phyloP scores from a whole-genome alignment of 2,113 vertebrate species.

The Pitta sordida region DNA sequence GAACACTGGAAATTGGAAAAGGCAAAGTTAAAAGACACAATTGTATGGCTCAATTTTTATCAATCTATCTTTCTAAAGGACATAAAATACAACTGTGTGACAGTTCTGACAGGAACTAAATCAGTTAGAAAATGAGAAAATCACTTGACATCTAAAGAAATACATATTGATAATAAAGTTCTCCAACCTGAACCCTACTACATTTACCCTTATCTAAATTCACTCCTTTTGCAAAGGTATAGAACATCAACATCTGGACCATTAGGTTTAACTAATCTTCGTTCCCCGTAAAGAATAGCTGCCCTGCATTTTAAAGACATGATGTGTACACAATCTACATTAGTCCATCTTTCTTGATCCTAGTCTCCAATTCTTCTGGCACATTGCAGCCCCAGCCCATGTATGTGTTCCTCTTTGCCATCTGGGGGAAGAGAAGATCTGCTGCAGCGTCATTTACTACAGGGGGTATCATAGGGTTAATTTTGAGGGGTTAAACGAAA shows the following conservation, averaged over 20 bases:
- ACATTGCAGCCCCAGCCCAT: not conserved
- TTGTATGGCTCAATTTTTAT: not conserved
- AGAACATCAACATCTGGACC: not conserved
- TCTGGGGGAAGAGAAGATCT: not conserved
- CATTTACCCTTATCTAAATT: fast-evolving
- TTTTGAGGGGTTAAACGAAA: not conserved
- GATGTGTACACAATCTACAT: not conserved
- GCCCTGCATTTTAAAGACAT: not conserved
- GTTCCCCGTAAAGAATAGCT: fast-evolving
- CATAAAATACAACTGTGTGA: not conserved
- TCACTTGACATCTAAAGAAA: not conserved
- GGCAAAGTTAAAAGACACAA: not conserved
- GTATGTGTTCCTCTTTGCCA: not conserved
- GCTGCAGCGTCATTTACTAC: not conserved
- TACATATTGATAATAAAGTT: not conserved
- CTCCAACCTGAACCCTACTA: not conserved
- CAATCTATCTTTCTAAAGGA: not conserved
- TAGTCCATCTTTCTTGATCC: not conserved
- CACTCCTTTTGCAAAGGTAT: not conserved
- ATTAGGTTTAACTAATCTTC: not conserved
- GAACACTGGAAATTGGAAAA: not conserved
- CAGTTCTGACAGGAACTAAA: not conserved
- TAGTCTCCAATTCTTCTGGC: not conserved
- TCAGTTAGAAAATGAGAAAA: not conserved
- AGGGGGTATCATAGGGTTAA: not conserved